Conservation (phyloP, 2,797 vertebrate species). For the Melopsittacus undulatus region DNA sequence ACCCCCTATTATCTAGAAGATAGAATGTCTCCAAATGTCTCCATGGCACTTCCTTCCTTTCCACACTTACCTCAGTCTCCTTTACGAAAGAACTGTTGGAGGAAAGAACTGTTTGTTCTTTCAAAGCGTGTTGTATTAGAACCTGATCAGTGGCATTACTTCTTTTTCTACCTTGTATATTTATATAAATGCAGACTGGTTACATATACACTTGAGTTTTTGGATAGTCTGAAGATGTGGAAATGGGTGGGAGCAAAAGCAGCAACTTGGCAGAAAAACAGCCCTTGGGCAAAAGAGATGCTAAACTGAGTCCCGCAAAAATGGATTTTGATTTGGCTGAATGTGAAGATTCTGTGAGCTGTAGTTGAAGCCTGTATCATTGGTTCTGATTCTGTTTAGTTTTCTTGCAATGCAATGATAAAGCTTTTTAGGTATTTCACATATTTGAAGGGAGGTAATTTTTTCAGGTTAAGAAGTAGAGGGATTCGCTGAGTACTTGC, state of each 20-base stretch:
- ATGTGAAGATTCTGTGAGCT: conserved; percentile 30
- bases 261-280: conserved; percentile 58
- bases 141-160: not conserved
- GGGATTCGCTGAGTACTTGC: not conserved
- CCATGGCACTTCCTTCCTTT: not conserved
- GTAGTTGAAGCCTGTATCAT: not conserved
- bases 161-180: not conserved
- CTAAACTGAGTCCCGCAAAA: conserved; percentile 55
- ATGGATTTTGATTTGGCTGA: conserved; percentile 65
- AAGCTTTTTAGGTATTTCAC: conserved; percentile 49
- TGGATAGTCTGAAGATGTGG: conserved; percentile 26
- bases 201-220: conserved; percentile 9
- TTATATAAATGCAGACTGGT: not conserved
- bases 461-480: conserved; percentile 30
- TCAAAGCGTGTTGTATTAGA: not conserved
- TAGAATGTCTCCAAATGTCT: not conserved
- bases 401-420: conserved; percentile 44
- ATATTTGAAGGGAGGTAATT: not conserved
- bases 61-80: not conserved
- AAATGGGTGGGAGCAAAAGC: conserved; percentile 50
- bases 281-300: conserved; percentile 57
- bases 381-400: conserved; percentile 6
- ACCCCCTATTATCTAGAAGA: not conserved
- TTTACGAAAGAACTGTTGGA: no score
- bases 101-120: not conserved